Conservation (phyloP, 1,140 invertebrate genomes). For the Drosophila mayri region DNA sequence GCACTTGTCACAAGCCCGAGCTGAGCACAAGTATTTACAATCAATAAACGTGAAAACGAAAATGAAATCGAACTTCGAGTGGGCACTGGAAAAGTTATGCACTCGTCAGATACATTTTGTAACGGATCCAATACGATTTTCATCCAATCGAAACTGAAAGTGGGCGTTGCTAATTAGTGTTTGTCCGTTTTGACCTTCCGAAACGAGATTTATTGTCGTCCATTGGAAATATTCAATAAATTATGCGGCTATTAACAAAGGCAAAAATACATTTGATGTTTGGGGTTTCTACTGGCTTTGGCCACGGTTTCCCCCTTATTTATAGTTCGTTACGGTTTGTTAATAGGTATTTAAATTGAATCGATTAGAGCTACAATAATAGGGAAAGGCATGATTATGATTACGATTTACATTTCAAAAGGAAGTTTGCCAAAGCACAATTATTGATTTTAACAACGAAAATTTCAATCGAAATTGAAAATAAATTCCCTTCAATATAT, state of each 20-base stretch:
- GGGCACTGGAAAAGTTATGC: constrained; percentile 43
- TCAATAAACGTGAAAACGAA: constrained; percentile 48
- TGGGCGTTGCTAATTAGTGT: constrained; percentile 70
- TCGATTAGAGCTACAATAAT: constrained; percentile 41
- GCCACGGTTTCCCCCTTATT: constrained; percentile 5
- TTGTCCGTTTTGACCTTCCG: constrained; percentile 56
- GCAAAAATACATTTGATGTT: not conserved
- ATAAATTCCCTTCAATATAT: not conserved
- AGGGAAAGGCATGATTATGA: not conserved
- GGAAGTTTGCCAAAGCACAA: constrained; percentile 3
- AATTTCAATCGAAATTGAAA: not conserved
- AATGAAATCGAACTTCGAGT: constrained; percentile 34
- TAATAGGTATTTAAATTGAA: constrained; percentile 69
- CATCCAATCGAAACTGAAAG: constrained; percentile 28
- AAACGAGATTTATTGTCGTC: constrained; percentile 44
- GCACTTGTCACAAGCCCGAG: constrained; percentile 47
- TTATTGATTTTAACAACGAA: not conserved
- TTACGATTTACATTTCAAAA: constrained; percentile 7
- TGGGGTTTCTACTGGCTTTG: not conserved
- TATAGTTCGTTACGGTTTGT: constrained; percentile 34
- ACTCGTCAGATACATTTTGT: constrained; percentile 52
- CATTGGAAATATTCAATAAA: constrained; percentile 35
- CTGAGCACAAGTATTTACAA: constrained; percentile 60
- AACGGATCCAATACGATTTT: constrained; percentile 27
- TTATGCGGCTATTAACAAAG: constrained; percentile 2